phyloP scores from a whole-genome alignment of 2,888 invertebrate species.

The Ennomos quercinarius region DNA sequence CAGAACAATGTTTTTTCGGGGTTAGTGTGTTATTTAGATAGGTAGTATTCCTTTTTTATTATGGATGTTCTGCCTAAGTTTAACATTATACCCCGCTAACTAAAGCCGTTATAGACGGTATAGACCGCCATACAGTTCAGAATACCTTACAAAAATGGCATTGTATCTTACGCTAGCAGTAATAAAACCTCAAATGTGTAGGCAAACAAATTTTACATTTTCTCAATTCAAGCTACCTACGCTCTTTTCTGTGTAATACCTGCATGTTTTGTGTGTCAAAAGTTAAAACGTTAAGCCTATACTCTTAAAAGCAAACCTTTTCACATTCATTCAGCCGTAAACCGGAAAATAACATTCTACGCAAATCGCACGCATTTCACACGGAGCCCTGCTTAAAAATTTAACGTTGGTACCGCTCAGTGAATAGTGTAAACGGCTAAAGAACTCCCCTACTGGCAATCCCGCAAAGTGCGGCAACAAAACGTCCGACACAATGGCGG shows the following conservation, averaged over 20 bases:
- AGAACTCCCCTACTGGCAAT: conserved; percentile 61
- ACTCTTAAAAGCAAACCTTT: conserved; percentile 20
- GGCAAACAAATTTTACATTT: neutral
- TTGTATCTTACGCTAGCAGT: no score
- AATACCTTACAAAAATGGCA: no score
- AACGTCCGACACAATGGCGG: conserved; percentile 65
- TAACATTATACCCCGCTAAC: no score
- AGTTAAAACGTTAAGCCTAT: conserved; percentile 14
- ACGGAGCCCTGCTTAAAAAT: conserved; percentile 44
- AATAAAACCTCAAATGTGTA: no score
- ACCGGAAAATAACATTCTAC: conserved; percentile 36
- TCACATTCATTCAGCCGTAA: conserved; percentile 32
- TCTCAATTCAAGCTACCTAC: neutral
- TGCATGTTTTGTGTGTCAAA: conserved; percentile 9
- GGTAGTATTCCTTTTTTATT: no score
- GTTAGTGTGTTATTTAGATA: no score
- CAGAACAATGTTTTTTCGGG: no score
- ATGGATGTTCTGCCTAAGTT: no score
- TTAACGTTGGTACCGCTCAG: conserved; percentile 41
- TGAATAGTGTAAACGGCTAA: conserved; percentile 60
- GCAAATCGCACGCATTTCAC: conserved; percentile 40
- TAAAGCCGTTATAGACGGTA: no score
- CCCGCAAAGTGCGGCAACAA: conserved; percentile 58
- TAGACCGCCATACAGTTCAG: no score
- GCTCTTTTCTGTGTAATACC: conserved; percentile 3